Base-by-base conservation (phyloP, 2,888 invertebrate species). In the Apotomis betuletana region DNA sequence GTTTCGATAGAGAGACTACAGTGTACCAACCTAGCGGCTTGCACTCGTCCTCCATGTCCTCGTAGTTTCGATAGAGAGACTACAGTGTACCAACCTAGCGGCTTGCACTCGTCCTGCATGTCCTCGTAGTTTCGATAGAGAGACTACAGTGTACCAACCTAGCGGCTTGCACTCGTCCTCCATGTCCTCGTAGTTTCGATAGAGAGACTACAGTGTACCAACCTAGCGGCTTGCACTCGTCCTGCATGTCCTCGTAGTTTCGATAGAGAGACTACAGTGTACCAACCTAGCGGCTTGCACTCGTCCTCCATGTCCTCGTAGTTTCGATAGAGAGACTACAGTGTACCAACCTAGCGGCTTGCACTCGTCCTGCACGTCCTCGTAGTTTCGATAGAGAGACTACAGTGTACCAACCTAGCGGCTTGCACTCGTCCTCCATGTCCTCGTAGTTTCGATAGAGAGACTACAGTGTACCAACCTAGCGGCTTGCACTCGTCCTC, bases 141-240 rank as follows among this genome's bases (percentile, higher is more conserved):
- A 15, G 9, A 15, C 15, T 5, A 13, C 10, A 57, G 3, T 15
- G 4, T 64, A 52, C 59, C 73, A 58, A 90, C 92, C 92, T 51
- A 93, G 79, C 0, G 92, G 92, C 73, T 92, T 92, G 75, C 90
- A 90, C 46, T 93, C 92, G 55, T 92, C 90, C 0, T 91, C 91
- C 65, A 89, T 67, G 3, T 91, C 92, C 36, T 94, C 93, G 0
- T n/a, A n/a, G n/a, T n/a, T n/a, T n/a, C n/a, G n/a, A n/a, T n/a
- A n/a, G n/a, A n/a, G n/a, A 15, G 9, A 15, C 15, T 5, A 13
- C 10, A 57, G 3, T 15, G 4, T 64, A 52, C 59, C 73, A 58
- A 90, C 92, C 92, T 51, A 93, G 79, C 0, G 92, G 92, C 73
- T 92, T 92, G 75, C 90, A 90, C 46, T 93, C 92, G 55, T 92